Percentiles rank a stretch among this genome's conserved stretches.
phyloP scores from a whole-genome alignment of 2,113 vertebrate species.

The Tamias sibiricus region DNA sequence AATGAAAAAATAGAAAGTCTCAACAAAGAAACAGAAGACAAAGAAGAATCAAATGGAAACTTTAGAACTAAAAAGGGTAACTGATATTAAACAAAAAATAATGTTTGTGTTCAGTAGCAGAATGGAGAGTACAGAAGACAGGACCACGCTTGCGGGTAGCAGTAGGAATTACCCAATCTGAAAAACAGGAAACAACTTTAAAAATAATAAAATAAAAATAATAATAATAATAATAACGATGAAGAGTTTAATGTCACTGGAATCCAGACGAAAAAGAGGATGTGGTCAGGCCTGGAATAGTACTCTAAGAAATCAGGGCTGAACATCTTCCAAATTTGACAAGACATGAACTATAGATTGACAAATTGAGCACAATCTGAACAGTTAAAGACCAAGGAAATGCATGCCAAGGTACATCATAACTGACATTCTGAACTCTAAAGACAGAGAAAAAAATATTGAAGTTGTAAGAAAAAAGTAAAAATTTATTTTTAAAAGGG shows the following conservation, averaged over 20 bases:
- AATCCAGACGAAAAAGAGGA: neutral
- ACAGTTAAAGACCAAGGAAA: neutral
- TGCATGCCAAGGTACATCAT: neutral
- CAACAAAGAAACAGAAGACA: neutral
- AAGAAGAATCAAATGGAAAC: neutral
- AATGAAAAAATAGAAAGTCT: neutral
- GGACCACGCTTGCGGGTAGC: neutral
- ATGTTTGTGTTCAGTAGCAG: neutral
- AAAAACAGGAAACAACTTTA: neutral
- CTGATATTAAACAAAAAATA: neutral
- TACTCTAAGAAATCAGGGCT: neutral
- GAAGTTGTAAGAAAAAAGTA: neutral
- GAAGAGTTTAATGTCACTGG: neutral
- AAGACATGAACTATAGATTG: neutral
- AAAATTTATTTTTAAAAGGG: neutral
- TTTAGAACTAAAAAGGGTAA: neutral
- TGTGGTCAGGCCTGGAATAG: neutral
- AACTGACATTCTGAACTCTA: neutral
- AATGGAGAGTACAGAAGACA: neutral
- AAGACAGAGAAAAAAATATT: neutral
- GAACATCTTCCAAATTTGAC: neutral
- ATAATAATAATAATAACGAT: no score
- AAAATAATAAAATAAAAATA: neutral
- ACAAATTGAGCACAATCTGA: neutral
- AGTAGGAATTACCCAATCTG: neutral